Evolutionary conservation across 2,888 invertebrate genomes (phyloP).

Genomic region (Muscina levida): DNA sequence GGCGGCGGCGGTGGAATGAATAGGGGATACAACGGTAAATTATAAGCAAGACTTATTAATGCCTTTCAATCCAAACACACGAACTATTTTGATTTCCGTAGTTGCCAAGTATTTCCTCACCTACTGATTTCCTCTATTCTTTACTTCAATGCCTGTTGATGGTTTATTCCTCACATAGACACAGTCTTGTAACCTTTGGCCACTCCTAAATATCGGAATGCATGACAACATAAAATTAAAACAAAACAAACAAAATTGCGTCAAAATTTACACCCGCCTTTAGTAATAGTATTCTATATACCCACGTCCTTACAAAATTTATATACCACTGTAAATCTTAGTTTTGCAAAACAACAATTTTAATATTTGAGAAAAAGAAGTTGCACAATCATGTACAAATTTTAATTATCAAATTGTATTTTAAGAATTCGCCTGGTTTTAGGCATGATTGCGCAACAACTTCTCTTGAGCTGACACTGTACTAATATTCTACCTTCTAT

Average conservation of each 20-base stretch:
- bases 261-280: constrained; percentile 28
- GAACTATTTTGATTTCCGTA: constrained; percentile 14
- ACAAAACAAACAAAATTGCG: background rate
- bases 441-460: background rate
- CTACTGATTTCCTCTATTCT: background rate
- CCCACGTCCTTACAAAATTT: constrained; percentile 24
- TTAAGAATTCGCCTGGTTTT: background rate
- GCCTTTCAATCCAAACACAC: constrained; percentile 36
- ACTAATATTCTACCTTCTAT: constrained; percentile 22
- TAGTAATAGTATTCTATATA: constrained; percentile 16
- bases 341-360: background rate
- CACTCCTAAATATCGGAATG: background rate
- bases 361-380: background rate
- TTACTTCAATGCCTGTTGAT: background rate
- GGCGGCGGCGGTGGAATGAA: constrained; percentile 80
- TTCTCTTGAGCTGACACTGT: constrained; percentile 21
- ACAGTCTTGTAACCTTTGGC: background rate
- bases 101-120: constrained; percentile 17
- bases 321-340: constrained; percentile 25
- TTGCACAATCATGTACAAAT: constrained; percentile 19
- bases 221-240: background rate
- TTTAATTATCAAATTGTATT: constrained; percentile 24
- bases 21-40: constrained; percentile 81
- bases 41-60: constrained; percentile 52
- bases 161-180: background rate